These are phyloP conservation scores for Drosophila stalkeri DNA, from an alignment of 2,888 invertebrate genomes.

Conservation along the genomic window DNA sequence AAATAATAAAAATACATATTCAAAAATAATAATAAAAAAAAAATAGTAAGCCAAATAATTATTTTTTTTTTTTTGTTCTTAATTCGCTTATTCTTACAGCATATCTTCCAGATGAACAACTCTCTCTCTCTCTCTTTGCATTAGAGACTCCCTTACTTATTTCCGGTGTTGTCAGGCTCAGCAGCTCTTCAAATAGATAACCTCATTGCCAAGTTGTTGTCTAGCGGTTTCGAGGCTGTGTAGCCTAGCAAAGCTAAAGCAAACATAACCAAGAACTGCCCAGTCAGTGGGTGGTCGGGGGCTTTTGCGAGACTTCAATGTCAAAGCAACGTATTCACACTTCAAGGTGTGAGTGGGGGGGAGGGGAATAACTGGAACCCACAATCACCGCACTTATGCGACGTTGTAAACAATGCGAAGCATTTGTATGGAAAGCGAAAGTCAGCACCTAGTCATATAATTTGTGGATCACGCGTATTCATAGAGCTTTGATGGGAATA, in stretches of 20 bases:
- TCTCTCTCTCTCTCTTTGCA: no score
- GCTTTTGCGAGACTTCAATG: slow-evolving; percentile 31
- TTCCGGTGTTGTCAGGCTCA: slow-evolving; percentile 55
- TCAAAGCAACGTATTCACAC: slow-evolving; percentile 28
- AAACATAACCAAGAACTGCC: slow-evolving; percentile 45
- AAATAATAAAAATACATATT: no score
- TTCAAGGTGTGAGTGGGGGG: slow-evolving; percentile 19
- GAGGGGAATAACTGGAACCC: neutral
- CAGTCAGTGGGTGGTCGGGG: neutral
- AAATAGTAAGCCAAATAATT: no score
- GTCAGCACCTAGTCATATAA: slow-evolving; percentile 22
- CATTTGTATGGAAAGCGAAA: slow-evolving; percentile 41
- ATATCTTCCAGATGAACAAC: neutral
- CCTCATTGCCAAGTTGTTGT: slow-evolving; percentile 54
- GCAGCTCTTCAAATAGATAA: slow-evolving; percentile 61
- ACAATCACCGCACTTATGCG: slow-evolving; percentile 46
- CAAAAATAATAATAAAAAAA: no score
- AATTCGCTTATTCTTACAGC: neutral
- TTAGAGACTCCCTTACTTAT: slow-evolving; percentile 6
- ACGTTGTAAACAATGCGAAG: slow-evolving; percentile 35
- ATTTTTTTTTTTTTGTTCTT: no score
- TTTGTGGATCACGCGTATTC: neutral
- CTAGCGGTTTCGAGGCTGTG: slow-evolving; percentile 39
- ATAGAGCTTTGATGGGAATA: neutral
- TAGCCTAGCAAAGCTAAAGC: slow-evolving; percentile 33